phyloP scores from a whole-genome alignment of 2,113 vertebrate genomes.

The Hyperopisus bebe region DNA sequence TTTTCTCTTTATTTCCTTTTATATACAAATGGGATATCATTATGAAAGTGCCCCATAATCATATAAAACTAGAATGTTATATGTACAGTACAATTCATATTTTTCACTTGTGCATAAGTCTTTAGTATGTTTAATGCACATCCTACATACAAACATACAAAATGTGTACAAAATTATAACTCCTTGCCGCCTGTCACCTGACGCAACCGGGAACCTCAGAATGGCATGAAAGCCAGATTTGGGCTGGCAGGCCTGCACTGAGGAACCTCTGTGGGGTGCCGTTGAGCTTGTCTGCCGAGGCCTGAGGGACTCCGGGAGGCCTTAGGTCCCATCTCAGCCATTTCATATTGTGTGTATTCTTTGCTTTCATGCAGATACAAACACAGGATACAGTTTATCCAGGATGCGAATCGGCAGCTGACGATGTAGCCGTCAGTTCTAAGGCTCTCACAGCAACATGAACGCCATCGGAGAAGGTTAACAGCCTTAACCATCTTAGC shows the following conservation, averaged over 20 bases:
- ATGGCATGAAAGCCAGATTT: not conserved
- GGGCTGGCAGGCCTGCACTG: not conserved
- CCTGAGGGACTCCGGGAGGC: not conserved
- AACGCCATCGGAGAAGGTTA: not conserved
- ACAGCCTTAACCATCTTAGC: not conserved
- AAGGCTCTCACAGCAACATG: not conserved
- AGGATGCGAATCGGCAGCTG: not conserved
- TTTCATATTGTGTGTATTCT: not conserved
- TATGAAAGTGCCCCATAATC: conserved; percentile 26
- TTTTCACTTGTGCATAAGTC: not conserved
- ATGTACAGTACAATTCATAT: conserved; percentile 22
- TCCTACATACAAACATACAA: conserved; percentile 21
- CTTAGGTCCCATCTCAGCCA: not conserved
- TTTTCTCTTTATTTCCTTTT: not conserved
- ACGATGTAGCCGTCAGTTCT: not conserved
- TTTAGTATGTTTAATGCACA: not conserved
- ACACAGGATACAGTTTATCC: not conserved
- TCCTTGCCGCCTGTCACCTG: not conserved
- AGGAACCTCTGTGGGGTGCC: not conserved
- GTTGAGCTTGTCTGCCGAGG: not conserved
- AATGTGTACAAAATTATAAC: conserved; percentile 22
- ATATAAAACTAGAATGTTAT: conserved; percentile 32
- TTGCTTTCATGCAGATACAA: not conserved
- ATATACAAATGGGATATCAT: conserved; percentile 32
- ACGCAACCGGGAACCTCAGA: not conserved